These are phyloP conservation scores for Neomorphus geoffroyi DNA, from an alignment of 2,797 vertebrate species.

Conservation along the genomic window DNA sequence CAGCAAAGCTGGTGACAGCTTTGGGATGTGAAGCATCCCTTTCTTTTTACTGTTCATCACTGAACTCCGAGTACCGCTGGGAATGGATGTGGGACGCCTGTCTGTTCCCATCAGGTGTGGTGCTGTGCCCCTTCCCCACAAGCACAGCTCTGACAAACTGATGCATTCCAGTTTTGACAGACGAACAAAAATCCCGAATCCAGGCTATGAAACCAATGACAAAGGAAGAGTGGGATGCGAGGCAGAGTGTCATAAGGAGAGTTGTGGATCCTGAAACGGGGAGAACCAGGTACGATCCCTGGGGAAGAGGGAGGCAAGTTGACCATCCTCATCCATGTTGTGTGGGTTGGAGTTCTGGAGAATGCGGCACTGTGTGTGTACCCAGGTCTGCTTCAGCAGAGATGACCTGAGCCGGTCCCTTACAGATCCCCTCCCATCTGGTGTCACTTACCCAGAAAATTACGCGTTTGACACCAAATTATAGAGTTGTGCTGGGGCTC, in stretches of 20 bases:
- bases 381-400: background rate
- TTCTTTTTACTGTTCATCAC: background rate
- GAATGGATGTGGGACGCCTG: rapidly evolving
- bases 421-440: background rate
- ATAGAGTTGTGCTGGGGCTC: rapidly evolving
- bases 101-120: rapidly evolving
- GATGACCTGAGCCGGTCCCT: background rate
- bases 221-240: slow-evolving; percentile 94
- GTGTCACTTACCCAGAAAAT: background rate
- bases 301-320: background rate
- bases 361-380: background rate
- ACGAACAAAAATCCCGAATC: slow-evolving; percentile 94
- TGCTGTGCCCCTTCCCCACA: background rate
- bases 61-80: rapidly evolving
- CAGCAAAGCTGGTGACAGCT: background rate
- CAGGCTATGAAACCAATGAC: slow-evolving; percentile 95
- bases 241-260: slow-evolving; percentile 91
- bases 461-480: background rate
- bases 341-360: background rate
- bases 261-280: slow-evolving; percentile 92
- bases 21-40: background rate
- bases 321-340: rapidly evolving
- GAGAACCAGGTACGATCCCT: slow-evolving; percentile 84
- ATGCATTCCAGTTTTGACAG: slow-evolving; percentile 85
- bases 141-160: background rate